Percentiles rank a stretch among this genome's conserved stretches.
These are phyloP conservation scores for Turritopsis rubra DNA, from an alignment of 30 jellyfish, hydroid and myxozoan species.

Conservation along the genomic window DNA sequence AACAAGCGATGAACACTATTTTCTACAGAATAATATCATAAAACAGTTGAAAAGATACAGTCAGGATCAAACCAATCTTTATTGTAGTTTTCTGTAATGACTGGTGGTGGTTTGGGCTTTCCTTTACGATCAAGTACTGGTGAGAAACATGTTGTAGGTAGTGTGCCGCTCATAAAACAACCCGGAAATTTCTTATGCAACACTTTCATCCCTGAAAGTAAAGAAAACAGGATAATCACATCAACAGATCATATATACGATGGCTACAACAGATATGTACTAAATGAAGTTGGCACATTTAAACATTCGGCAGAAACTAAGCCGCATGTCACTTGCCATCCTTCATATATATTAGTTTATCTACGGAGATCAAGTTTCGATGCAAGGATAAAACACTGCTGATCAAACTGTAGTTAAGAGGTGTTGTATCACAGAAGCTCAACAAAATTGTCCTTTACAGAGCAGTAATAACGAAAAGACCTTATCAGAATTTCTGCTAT, in stretches of 20 bases:
- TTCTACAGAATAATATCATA: background rate
- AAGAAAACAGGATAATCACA: no score
- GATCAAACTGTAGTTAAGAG: no score
- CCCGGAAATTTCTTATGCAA: slow-evolving; percentile 87
- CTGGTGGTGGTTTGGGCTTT: slow-evolving; percentile 46
- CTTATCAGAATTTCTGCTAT: no score
- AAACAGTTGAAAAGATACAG: slow-evolving; percentile 54
- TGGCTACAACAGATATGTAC: background rate
- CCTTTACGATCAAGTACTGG: slow-evolving; percentile 85
- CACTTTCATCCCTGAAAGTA: slow-evolving; percentile 86
- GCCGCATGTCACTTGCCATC: no score
- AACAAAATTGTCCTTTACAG: no score
- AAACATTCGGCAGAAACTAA: no score
- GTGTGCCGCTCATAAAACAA: slow-evolving; percentile 85
- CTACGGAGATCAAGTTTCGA: no score
- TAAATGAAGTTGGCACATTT: background rate
- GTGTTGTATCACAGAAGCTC: no score
- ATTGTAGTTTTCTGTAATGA: slow-evolving; percentile 27
- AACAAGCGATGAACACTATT: background rate
- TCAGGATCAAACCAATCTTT: slow-evolving; percentile 80
- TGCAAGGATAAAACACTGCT: no score
- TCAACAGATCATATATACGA: no score
- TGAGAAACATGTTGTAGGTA: slow-evolving; percentile 84
- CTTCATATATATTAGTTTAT: no score
- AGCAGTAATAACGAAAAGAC: no score